Conservation (phyloP, 2,797 vertebrate species). For the Muscicapa comitata region DNA sequence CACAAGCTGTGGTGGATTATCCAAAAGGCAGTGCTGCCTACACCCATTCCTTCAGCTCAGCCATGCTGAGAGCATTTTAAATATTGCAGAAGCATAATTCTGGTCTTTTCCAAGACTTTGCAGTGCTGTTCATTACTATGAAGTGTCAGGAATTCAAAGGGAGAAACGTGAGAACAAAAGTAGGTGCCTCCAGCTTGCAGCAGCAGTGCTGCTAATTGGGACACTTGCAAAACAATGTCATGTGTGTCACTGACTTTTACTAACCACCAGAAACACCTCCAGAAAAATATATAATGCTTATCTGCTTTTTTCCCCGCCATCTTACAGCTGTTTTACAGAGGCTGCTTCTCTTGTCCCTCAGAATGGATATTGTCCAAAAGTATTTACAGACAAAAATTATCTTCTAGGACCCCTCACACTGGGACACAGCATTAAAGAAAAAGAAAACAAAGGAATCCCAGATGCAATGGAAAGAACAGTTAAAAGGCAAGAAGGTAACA, state of each 20-base stretch:
- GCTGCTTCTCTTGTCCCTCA: neutral
- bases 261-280: slow-evolving; percentile 49
- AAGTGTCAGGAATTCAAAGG: slow-evolving; percentile 27
- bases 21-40: neutral
- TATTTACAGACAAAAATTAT: slow-evolving; percentile 43
- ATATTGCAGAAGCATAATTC: neutral
- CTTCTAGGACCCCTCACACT: slow-evolving; percentile 42
- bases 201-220: slow-evolving; percentile 15
- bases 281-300: slow-evolving; percentile 52
- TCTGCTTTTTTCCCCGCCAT: neutral
- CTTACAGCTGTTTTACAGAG: neutral
- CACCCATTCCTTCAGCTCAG: neutral
- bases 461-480: neutral
- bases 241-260: slow-evolving; percentile 27
- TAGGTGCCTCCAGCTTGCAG: neutral
- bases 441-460: slow-evolving; percentile 24
- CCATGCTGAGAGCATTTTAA: neutral
- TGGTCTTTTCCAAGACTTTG: neutral
- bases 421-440: neutral
- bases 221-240: slow-evolving; percentile 57
- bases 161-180: neutral
- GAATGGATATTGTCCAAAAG: slow-evolving; percentile 23
- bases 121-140: neutral
- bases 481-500: slow-evolving; percentile 42
- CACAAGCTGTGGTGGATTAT: neutral